Conservation (phyloP, 2,888 invertebrate species). For the Hoplodrina ambigua region DNA sequence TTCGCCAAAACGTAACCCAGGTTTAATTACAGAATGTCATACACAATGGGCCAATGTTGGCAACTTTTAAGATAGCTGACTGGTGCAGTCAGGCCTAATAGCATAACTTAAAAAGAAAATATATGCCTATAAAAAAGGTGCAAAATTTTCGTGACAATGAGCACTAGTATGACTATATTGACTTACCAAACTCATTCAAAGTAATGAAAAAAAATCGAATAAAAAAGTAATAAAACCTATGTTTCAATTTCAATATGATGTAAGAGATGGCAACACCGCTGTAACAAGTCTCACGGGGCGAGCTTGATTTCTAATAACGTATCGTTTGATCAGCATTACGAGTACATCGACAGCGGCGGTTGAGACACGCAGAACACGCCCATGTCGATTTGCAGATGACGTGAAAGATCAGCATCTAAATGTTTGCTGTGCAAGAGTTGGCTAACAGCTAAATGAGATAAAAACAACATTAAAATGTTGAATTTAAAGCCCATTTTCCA, state of each 20-base stretch:
- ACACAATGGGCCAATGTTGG: too few relatives aligned
- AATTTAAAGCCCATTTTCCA: neutral
- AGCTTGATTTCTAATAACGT: slow-evolving; percentile 71
- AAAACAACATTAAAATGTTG: neutral
- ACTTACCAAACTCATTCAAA: too few relatives aligned
- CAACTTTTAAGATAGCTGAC: too few relatives aligned
- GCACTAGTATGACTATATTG: too few relatives aligned
- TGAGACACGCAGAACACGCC: slow-evolving; percentile 49
- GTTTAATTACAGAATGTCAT: too few relatives aligned
- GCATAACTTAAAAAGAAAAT: too few relatives aligned
- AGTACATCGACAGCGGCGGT: slow-evolving; percentile 54
- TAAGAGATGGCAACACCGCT: neutral
- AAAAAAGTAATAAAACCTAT: neutral
- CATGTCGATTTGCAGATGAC: slow-evolving; percentile 41
- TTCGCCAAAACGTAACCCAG: too few relatives aligned
- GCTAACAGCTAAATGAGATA: neutral
- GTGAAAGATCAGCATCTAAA: slow-evolving; percentile 47
- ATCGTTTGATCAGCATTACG: slow-evolving; percentile 73
- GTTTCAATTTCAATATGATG: neutral
- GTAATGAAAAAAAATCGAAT: too few relatives aligned
- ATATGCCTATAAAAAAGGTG: too few relatives aligned
- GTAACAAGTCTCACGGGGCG: slow-evolving; percentile 29
- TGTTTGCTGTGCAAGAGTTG: slow-evolving; percentile 2
- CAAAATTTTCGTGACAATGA: too few relatives aligned
- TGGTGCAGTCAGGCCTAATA: too few relatives aligned